phyloP scores from a whole-genome alignment of 2,113 vertebrate genomes.

The Pionites leucogaster region DNA sequence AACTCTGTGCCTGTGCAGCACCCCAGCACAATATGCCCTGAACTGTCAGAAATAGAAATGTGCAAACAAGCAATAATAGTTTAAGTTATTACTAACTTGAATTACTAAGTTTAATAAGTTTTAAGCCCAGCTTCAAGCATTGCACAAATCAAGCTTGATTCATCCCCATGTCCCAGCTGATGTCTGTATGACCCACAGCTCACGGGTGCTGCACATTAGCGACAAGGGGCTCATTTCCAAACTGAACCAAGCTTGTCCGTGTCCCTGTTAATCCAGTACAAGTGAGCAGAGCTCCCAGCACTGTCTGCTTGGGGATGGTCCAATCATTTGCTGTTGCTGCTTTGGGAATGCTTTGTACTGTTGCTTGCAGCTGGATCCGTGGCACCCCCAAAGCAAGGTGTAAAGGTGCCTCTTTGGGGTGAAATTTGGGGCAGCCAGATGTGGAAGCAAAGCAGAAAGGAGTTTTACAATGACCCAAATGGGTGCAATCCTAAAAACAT shows the following conservation, averaged over 20 bases:
- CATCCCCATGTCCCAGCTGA: background rate
- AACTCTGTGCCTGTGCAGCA: background rate
- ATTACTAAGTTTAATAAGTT: background rate
- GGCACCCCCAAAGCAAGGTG: fast-evolving
- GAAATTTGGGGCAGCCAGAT: background rate
- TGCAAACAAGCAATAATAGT: background rate
- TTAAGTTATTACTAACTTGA: background rate
- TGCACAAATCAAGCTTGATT: background rate
- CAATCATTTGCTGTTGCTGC: background rate
- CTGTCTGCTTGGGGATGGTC: fast-evolving
- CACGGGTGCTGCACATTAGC: fast-evolving
- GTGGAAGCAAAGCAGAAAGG: background rate
- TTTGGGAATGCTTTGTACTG: background rate
- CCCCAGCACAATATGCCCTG: background rate
- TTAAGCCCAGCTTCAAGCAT: background rate
- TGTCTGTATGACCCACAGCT: background rate
- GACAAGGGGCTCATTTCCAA: fast-evolving
- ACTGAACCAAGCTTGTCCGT: fast-evolving
- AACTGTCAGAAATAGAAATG: background rate
- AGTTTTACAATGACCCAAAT: background rate
- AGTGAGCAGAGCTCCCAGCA: background rate
- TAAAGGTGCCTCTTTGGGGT: background rate
- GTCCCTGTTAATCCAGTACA: background rate
- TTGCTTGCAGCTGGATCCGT: background rate
- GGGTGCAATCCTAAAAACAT: background rate